A percentile compares a stretch with the other conserved stretches of the same genome.
Conservation (phyloP, 2,888 invertebrate genomes). For the Tetragonisca angustula region DNA sequence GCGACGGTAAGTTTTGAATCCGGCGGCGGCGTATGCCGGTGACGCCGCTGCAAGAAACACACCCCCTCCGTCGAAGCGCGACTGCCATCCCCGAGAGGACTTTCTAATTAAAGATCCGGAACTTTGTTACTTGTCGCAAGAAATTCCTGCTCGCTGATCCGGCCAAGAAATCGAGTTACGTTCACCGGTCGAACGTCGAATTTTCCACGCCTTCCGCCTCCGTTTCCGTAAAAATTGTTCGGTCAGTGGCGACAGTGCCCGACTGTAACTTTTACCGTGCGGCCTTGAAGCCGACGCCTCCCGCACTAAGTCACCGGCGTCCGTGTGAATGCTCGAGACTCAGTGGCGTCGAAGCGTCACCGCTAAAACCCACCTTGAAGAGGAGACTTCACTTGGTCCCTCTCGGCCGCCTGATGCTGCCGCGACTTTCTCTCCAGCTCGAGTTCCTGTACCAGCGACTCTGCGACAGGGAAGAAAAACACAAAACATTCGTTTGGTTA, state of each 20-base stretch:
- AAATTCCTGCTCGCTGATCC: slow-evolving; percentile 56
- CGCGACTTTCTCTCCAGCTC: slow-evolving; percentile 95
- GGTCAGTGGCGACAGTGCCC: not conserved
- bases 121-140: slow-evolving; percentile 74
- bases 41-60: slow-evolving; percentile 73
- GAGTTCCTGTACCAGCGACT: slow-evolving; percentile 91
- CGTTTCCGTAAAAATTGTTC: not conserved
- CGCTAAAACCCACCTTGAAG: slow-evolving; percentile 87
- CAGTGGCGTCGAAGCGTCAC: slow-evolving; percentile 43
- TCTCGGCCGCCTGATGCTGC: slow-evolving; percentile 90
- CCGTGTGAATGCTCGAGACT: slow-evolving; percentile 34
- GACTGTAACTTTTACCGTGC: slow-evolving; percentile 1
- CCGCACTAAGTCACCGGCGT: slow-evolving; percentile 9
- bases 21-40: slow-evolving; percentile 75
- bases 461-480: slow-evolving; percentile 86
- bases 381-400: slow-evolving; percentile 93
- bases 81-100: slow-evolving; percentile 62
- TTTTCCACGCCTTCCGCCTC: not conserved
- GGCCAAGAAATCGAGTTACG: slow-evolving; percentile 13
- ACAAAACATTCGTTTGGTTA: slow-evolving; percentile 30
- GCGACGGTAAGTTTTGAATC: slow-evolving; percentile 77
- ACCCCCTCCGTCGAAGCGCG: slow-evolving; percentile 59
- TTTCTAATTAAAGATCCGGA: slow-evolving; percentile 82
- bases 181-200: not conserved
- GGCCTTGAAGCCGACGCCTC: not conserved